phyloP scores from a whole-genome alignment of 2,797 vertebrate genomes.

The Mionectes olivaceus region DNA sequence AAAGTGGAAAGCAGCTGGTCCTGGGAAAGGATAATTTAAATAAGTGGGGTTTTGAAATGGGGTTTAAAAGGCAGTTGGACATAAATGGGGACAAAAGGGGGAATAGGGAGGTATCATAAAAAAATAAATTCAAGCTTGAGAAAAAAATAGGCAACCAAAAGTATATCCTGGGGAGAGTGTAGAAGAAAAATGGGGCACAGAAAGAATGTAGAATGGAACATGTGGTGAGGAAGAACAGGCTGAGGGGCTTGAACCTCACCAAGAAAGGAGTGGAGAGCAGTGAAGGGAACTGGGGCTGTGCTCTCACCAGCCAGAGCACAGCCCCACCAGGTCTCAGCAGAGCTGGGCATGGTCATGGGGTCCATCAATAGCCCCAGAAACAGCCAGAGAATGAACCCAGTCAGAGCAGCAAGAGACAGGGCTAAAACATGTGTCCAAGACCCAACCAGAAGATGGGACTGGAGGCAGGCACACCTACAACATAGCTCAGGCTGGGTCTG shows the following conservation, averaged over 20 bases:
- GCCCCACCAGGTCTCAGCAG: neutral
- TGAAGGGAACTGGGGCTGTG: neutral
- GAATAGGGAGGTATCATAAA: neutral
- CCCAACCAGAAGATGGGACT: neutral
- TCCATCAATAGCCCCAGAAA: neutral
- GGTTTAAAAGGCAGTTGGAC: neutral
- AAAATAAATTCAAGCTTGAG: neutral
- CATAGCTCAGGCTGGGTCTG: neutral
- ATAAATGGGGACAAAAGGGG: neutral
- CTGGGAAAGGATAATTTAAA: neutral
- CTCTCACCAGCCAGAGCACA: neutral
- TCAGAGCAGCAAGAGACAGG: neutral
- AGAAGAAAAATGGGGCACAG: neutral
- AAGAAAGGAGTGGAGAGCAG: neutral
- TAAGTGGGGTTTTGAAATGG: neutral
- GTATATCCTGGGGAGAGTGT: neutral
- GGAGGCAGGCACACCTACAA: neutral
- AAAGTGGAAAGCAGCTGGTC: neutral
- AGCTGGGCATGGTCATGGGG: neutral
- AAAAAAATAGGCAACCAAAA: neutral
- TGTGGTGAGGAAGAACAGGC: neutral
- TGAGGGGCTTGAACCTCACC: neutral
- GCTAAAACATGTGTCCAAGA: neutral
- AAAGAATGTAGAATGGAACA: accelerated
- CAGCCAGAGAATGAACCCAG: neutral